Percentiles rank a stretch among this genome's conserved stretches.
Conservation (phyloP, 2,797 vertebrate genomes). For the Chaetophractus vellerosus region DNA sequence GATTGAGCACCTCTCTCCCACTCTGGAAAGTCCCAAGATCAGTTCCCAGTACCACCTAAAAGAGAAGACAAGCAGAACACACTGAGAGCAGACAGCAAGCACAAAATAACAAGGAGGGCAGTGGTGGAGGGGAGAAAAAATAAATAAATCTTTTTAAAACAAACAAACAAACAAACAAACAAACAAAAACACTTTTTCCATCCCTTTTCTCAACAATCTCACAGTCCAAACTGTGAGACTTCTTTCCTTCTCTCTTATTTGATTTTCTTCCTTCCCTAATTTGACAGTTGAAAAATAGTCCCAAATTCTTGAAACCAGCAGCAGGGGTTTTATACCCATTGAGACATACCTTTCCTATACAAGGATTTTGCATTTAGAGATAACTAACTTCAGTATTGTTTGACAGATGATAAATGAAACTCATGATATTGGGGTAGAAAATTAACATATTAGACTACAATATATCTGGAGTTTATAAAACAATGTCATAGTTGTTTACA, state of each 20-base stretch:
- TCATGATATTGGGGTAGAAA: neutral
- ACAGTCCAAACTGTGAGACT: neutral
- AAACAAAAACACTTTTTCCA: neutral
- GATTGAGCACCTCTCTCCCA: no score
- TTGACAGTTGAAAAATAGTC: neutral
- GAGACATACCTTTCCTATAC: neutral
- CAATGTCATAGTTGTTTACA: neutral
- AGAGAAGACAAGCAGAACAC: no score
- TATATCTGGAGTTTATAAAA: neutral
- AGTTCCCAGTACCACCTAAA: no score
- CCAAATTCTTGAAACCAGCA: neutral
- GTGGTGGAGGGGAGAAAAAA: no score
- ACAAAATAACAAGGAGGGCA: no score
- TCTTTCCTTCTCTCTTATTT: neutral
- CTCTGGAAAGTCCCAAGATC: no score
- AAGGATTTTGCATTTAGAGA: neutral
- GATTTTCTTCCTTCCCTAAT: neutral
- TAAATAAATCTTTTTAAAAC: no score
- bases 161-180: no score
- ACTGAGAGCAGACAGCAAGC: neutral
- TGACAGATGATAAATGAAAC: neutral
- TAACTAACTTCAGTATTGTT: neutral
- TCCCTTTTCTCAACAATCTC: neutral
- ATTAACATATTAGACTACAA: neutral
- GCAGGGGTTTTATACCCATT: neutral